Conservation (phyloP, 1,140 invertebrate genomes). For the Trichonephila clavipes region DNA sequence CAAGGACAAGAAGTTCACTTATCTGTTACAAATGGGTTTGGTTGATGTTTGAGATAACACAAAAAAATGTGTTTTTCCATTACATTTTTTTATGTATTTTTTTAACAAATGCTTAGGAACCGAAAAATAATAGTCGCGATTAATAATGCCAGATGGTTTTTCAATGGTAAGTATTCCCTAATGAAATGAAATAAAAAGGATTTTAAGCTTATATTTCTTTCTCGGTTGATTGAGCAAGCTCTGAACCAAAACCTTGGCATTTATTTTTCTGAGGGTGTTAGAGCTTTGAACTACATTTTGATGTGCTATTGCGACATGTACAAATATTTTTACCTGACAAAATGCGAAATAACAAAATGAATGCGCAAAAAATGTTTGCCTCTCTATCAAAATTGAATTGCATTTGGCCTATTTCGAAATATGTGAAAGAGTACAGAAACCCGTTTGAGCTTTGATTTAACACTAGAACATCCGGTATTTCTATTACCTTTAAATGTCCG, state of each 20-base stretch:
- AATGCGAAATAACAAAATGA: no score
- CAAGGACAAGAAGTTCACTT: conserved; percentile 67
- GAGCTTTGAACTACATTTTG: no score
- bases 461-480: no score
- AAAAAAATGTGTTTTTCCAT: not conserved
- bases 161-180: not conserved
- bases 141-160: not conserved
- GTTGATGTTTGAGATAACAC: not conserved
- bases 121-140: not conserved
- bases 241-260: not conserved
- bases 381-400: no score
- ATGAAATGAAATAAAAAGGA: not conserved
- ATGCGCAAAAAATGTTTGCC: no score
- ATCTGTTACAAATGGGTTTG: conserved; percentile 66
- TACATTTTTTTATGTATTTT: not conserved
- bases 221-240: not conserved
- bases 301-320: no score
- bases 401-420: no score
- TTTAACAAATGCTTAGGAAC: not conserved
- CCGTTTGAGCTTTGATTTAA: no score
- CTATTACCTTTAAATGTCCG: no score
- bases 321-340: no score
- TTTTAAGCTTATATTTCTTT: not conserved
- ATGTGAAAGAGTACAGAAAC: no score
- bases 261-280: not conserved